A percentile compares a stretch with the other conserved stretches of the same genome.
These are phyloP conservation scores for Troilus luridus DNA, from an alignment of 2,888 invertebrate genomes.

Conservation along the genomic window DNA sequence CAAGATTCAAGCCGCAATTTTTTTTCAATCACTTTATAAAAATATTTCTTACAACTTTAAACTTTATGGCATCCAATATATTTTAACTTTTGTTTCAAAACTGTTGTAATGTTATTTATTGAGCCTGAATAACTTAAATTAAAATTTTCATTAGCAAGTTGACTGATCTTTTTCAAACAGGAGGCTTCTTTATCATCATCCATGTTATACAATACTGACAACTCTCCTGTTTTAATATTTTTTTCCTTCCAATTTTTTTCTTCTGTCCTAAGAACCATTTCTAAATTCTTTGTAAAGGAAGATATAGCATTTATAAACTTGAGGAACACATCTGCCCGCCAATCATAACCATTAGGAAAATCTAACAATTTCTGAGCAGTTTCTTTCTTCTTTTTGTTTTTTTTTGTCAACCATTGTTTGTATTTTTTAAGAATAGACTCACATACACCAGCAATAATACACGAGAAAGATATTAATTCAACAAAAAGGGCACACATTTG, in stretches of 20 bases:
- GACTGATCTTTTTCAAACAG: conserved; percentile 44
- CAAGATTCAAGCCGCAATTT: conserved; percentile 21
- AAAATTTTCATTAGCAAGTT: conserved; percentile 30
- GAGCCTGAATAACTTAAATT: conserved; percentile 47
- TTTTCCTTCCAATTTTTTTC: conserved; percentile 60
- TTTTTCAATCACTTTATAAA: conserved; percentile 1
- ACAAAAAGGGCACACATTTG: conserved; percentile 62
- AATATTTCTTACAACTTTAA: conserved; percentile 23
- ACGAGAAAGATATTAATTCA: conserved; percentile 63
- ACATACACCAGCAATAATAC: conserved; percentile 73
- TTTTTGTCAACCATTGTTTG: conserved; percentile 72
- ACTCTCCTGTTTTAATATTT: not conserved
- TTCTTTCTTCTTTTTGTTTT: conserved; percentile 73
- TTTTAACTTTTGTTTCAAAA: conserved; percentile 57
- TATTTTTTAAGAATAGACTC: conserved; percentile 70
- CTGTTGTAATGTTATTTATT: conserved; percentile 42
- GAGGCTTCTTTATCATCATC: conserved; percentile 47
- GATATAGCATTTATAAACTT: conserved; percentile 57
- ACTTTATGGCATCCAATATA: conserved; percentile 51
- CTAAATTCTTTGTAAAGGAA: conserved; percentile 58
- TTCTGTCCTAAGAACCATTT: conserved; percentile 61
- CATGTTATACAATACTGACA: not conserved
- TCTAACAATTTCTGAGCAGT: conserved; percentile 52
- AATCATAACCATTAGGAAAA: conserved; percentile 60
- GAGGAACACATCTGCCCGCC: conserved; percentile 59